Base-by-base conservation (phyloP, 2,113 vertebrate species). In the Thalassoma bifasciatum region DNA sequence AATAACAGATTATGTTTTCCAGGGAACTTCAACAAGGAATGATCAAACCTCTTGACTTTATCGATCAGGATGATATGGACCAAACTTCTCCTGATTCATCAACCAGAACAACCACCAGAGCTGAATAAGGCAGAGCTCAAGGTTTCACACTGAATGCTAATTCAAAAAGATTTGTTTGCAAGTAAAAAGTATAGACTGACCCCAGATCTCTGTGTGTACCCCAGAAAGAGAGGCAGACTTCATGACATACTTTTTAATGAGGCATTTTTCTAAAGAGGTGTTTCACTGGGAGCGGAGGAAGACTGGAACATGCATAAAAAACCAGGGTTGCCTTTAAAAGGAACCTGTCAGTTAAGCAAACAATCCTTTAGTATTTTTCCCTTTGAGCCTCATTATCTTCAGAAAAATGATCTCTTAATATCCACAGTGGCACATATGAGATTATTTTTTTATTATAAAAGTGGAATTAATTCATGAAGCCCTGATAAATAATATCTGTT, bases 1-100 rank as follows among this genome's bases (percentile, higher is more conserved):
- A 58, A 76, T 30, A 58, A 11, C n/a, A 34, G 64, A 24, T 9
- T 73, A 1, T 74, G 22, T 88, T 49, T 91, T 92, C 10, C 79
- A 94, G 94, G 86, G 77, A 89, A 1, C 69, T 64, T 10, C 92
- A 94, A 50, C 71, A 83, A 38, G 93, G 93, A 57, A 91, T 94
- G 92, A 91, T 94, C 58, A 93, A 93, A 81, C 93, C 92, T 56
- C 53, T 82, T 72, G 84, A 95, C 86, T 94, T 95, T 60, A 89
- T 82, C 37, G 8, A 84, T 72, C 66, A 50, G 51, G 40, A 66
- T 1, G 58, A 66, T 22, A 38, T 61, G 53, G 57, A 86, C 58
- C 70, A 63, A 37, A 21, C 75, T 51, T 24, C 61, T 58, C 9
- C 60, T 37, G 30, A 57, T 57, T 58, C 77, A 19, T 47, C 59